Base-by-base conservation (phyloP, 2,113 vertebrate species). In the Protobothrops mucrosquamatus region DNA sequence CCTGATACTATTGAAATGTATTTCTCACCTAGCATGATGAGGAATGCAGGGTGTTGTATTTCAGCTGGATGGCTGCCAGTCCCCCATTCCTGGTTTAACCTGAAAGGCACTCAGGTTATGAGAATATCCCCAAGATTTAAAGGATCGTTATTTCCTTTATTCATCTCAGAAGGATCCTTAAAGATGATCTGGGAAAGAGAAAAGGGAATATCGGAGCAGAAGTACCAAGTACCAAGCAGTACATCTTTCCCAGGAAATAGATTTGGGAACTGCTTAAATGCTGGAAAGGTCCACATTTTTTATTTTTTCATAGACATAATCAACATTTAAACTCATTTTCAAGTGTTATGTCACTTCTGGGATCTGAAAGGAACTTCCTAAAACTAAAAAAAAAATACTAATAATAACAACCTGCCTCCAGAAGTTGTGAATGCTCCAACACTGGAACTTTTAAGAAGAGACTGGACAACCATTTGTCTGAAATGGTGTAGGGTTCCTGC, bases 341-440 rank as follows among this genome's bases (percentile, higher is more conserved):
- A 94, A 48, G 94, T 96, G 93, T 95, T 92, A 88, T 93, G 94
- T 96, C 88, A 96, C 96, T 96, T 94, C 93, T 96, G 96, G 94
- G 85, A 52, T 57, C 54, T 92, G 88, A 85, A 81, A 74, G 22
- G 2, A 87, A 95, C 87, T 93, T 92, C 85, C 54, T 95, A 92
- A 74, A 89, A 81, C 93, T 94, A 48, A 48, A 48, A 48, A 48
- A 46, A 48, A 48, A 48, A 46, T 48, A 48, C 46, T 48, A 48
- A 48, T 48, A 48, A 48, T 48, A 48, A 48, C 46, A 48, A 48
- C 6, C 46, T 48, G 46, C 46, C 1, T 48, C 46, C 6, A 48
- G 46, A 48, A 48, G 46, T 7, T 1, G 46, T 6, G 46, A 48
- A 48, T 48, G 46, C 46, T 48, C 46, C 46, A 48, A 6, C 6